Evolutionary conservation across 2,888 invertebrate genomes (phyloP).

Genomic region (Antitype chi): DNA sequence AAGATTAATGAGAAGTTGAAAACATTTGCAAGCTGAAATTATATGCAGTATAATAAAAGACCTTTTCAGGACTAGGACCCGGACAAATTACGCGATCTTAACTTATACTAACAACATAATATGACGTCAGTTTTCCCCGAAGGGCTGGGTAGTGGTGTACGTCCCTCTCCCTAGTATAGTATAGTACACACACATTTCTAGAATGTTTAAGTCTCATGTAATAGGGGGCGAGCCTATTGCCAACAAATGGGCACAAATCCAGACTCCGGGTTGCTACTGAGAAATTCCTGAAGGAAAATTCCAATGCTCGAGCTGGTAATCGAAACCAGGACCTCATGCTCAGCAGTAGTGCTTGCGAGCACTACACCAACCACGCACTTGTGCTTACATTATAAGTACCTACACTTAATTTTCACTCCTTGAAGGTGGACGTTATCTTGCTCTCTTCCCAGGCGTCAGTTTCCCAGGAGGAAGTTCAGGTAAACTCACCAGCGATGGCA

Average conservation of each 20-base stretch:
- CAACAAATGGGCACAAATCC: neutral
- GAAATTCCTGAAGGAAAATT: neutral
- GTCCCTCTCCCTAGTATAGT: neutral
- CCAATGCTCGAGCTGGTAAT: neutral
- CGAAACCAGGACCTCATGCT: neutral
- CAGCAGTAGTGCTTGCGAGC: neutral
- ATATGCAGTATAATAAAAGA: neutral
- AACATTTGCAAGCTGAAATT: neutral
- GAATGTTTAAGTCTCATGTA: neutral
- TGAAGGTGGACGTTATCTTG: neutral
- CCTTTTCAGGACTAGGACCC: neutral
- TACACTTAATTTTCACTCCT: neutral
- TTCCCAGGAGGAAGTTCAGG: neutral
- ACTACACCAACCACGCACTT: too few species aligned
- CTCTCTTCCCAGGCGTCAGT: neutral
- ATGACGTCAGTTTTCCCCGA: too few species aligned
- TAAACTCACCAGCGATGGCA: slow-evolving; percentile 92
- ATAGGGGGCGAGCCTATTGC: neutral
- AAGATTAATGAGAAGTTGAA: slow-evolving; percentile 26
- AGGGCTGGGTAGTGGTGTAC: neutral
- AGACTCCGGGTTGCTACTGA: neutral
- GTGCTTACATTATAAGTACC: neutral
- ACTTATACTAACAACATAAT: neutral
- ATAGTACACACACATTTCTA: neutral
- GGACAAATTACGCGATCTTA: too few species aligned